A percentile compares a stretch with the other conserved stretches of the same genome.
phyloP scores from a whole-genome alignment of 2,888 invertebrate genomes.

The Mimachlamys varia region DNA sequence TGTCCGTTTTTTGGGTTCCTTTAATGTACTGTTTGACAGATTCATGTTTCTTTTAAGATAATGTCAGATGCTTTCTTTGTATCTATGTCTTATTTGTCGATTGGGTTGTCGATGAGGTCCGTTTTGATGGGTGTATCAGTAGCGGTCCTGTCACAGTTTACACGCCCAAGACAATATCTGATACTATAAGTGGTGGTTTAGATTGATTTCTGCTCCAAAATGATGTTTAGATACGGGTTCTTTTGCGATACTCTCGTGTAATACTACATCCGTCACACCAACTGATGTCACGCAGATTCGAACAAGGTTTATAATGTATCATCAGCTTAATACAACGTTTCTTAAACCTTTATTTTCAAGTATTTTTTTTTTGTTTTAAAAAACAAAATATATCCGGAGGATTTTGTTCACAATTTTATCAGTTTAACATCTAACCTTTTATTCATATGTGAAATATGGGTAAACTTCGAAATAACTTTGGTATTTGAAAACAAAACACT shows the following conservation, averaged over 20 bases:
- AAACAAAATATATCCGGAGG: too few species aligned
- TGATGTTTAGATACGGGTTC: neutral
- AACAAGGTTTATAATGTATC: neutral
- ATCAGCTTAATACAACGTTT: neutral
- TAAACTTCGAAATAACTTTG: too few species aligned
- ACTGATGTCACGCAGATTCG: neutral
- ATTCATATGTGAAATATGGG: too few species aligned
- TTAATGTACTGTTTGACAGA: neutral
- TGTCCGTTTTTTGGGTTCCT: neutral
- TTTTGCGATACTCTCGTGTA: neutral
- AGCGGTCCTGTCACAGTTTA: neutral
- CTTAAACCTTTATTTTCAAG: too few species aligned
- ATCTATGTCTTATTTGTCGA: neutral
- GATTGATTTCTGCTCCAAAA: conserved; percentile 12
- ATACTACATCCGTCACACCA: neutral
- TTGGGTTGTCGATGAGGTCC: conserved; percentile 24
- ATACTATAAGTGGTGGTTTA: conserved; percentile 12
- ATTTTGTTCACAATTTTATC: too few species aligned
- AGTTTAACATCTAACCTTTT: too few species aligned
- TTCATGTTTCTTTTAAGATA: neutral
- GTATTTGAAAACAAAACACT: too few species aligned
- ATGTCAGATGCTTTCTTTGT: conserved; percentile 3
- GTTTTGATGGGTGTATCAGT: neutral
- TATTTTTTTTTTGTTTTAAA: neutral
- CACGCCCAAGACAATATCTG: neutral